Base-by-base conservation (phyloP, 2,888 invertebrate genomes). In the Mylabris sibirica region DNA sequence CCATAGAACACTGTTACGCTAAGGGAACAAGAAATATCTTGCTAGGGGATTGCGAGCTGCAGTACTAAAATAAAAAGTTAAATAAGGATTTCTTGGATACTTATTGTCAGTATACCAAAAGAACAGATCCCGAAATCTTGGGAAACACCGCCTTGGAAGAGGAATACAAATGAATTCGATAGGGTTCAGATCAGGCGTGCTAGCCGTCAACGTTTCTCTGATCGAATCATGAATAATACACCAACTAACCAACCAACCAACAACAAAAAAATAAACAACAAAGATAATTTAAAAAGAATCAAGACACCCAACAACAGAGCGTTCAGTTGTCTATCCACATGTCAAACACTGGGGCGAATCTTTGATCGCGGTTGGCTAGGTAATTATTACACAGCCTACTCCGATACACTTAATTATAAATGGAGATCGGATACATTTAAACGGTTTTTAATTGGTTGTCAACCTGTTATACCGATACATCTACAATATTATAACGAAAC, bases 371-470 rank as follows among this genome's bases (percentile, higher is more conserved):
- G 81, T 78, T 80, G 81, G 81, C 79, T 79, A 76, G 81, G 17
- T 44, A 41, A 30, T 81, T 81, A 82, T 81, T 81, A 82, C 78
- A 76, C 79, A 77, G 78, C 81, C 79, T 81, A 80, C 82, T 82
- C 81, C 80, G 82, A 83, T 82, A 82, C 81, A 82, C 82, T 79
- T 83, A 82, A 83, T 83, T 83, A 83, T 80, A 82, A 81, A 80
- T 78, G 81, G 79, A 80, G 80, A 81, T 82, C 78, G 79, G 78
- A 74, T 72, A 44, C 75, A 78, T 80, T 80, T 82, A 82, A 83
- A 83, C 80, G 81, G 79, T 83, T 83, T 83, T 83, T 83, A 83
- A 83, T 83, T 83, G 83, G 83, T 80, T 82, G 82, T 82, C 82
- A 82, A 82, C 82, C 80, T 79, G 80, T 80, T 81, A 77, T 77